phyloP scores from a whole-genome alignment of 2,113 vertebrate genomes.

The Columbina picui region DNA sequence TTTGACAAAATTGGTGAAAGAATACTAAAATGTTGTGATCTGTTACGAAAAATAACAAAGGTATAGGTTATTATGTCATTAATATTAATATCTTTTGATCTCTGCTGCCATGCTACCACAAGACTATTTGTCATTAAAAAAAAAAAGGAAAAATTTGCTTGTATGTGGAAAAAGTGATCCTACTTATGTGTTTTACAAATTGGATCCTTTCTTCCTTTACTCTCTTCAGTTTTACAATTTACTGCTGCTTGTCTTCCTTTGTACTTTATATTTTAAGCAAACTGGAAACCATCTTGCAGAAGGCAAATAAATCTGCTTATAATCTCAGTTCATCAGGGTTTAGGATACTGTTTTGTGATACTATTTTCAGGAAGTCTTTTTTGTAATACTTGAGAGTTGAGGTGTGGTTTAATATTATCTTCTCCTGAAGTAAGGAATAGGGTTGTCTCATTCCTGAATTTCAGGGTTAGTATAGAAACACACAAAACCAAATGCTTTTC shows the following conservation, averaged over 20 bases:
- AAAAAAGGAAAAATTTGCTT: background rate
- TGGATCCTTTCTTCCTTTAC: background rate
- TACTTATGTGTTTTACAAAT: background rate
- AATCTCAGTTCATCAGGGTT: background rate
- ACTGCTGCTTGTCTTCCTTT: background rate
- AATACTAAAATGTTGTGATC: background rate
- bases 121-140: background rate
- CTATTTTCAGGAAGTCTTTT: background rate
- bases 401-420: background rate
- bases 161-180: background rate
- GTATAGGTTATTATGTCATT: background rate
- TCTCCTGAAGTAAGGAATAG: background rate
- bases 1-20: background rate
- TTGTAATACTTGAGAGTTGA: background rate
- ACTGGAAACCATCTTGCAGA: background rate
- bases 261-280: background rate
- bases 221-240: background rate
- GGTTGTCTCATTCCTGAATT: background rate
- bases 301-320: background rate
- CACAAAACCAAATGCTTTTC: background rate
- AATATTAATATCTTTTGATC: background rate
- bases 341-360: background rate
- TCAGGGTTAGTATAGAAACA: background rate
- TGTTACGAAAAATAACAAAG: background rate
- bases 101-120: constrained; percentile 7